Percentiles rank a stretch among this genome's conserved stretches.
These are phyloP conservation scores for Hylomyscus alleni DNA, from an alignment of 2,797 vertebrate species.

Conservation along the genomic window DNA sequence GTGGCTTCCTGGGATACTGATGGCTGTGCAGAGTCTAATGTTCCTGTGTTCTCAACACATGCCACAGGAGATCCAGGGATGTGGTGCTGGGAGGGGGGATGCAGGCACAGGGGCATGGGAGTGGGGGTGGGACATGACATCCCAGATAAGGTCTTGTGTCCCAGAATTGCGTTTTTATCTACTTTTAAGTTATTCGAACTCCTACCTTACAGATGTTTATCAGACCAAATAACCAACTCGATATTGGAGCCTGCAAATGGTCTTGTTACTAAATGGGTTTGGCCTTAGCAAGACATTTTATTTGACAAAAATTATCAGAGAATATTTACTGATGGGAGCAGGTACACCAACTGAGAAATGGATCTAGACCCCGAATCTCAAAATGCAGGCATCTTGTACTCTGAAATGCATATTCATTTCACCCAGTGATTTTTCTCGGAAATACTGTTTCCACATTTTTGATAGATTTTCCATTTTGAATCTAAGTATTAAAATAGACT, in stretches of 20 bases:
- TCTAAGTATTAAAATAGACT: conserved; percentile 10
- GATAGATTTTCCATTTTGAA: conserved; percentile 36
- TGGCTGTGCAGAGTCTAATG: background rate
- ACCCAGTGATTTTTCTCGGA: conserved; percentile 22
- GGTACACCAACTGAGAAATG: background rate
- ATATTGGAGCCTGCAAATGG: background rate
- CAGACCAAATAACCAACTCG: background rate
- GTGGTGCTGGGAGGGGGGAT: background rate
- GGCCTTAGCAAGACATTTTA: background rate
- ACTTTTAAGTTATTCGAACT: conserved; percentile 26
- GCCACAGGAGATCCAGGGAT: background rate
- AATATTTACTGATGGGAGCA: background rate
- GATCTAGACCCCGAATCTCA: background rate
- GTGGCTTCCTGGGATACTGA: background rate
- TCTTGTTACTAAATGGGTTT: conserved; percentile 6
- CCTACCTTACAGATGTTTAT: background rate
- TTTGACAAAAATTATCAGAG: background rate
- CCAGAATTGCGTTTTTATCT: conserved; percentile 25
- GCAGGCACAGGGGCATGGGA: background rate
- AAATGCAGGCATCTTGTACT: background rate
- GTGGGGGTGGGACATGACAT: background rate
- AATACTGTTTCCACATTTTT: conserved; percentile 38
- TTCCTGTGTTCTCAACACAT: background rate
- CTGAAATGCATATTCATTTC: conserved; percentile 52
- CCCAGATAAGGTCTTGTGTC: background rate